Base-by-base conservation (phyloP, 2,113 vertebrate species). In the Onychorhynchus coronatus region DNA sequence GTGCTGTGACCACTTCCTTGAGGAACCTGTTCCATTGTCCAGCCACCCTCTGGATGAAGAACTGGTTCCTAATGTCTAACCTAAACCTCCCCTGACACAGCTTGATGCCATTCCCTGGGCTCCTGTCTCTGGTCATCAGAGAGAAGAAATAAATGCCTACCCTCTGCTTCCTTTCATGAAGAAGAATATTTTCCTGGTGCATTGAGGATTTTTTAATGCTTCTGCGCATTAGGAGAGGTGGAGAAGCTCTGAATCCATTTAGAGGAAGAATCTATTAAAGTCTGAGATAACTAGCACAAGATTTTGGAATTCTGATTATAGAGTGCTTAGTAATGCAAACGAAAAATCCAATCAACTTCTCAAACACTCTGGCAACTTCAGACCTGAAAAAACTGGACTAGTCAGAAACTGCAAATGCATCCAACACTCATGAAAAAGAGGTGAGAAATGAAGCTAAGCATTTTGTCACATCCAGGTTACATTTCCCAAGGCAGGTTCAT, bases 61-160 rank as follows among this genome's bases (percentile, higher is more conserved):
- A n/a, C 5, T 7, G 59, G 25, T 46, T 8, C 3, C 28, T 8
- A 2, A 30, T 13, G 12, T 2, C 0, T 39, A 81, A 0, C 23
- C 10, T 24, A 12, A 61, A 46, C 8, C 10, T 67, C 19, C 10
- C 0, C 12, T 46, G 37, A 52, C 23, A 58, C 17, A 89, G 4
- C 12, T 82, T 47, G 39, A 74, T 24, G 6, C 7, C 20, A n/a
- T 53, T 82, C 20, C 20, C 28, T 39, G 0, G 0, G 39, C 11
- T 68, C 8, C 61, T 59, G 13, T 30, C 44, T 7, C 61, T 46
- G 23, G 5, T 46, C 8, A 37, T 22, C 13, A 53, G 8, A 33
- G 23, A 53, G 16, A 46, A 46, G 39, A 39, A 61, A 39, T 67
- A 23, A 82, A 7, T 30, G 12, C 8, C 27, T 66, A 27, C 2